Base-by-base conservation (phyloP, 2,797 vertebrate genomes). In the Meriones psammophilus region DNA sequence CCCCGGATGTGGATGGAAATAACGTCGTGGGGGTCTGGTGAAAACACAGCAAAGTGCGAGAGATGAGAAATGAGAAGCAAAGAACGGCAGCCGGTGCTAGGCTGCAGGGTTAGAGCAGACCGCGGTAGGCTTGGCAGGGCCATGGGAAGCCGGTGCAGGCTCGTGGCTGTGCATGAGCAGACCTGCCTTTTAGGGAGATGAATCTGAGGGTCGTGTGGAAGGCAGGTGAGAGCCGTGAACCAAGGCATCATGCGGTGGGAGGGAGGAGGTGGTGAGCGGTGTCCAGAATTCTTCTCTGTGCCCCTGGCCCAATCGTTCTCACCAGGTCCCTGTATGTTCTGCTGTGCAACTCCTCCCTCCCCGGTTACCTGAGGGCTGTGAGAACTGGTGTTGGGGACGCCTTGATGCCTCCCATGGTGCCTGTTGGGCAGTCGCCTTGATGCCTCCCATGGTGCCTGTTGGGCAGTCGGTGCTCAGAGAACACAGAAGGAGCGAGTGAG, bases 121-220 rank as follows among this genome's bases (percentile, higher is more conserved):
- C 88, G 64, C 2, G 68, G 22, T 22, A 5, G 1, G 22, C n/a
- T 91, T 91, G 46, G 89, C 79, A 56, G 69, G 95, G 94, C 94
- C 54, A 0, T 13, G 79, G 46, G 88, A 68, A 73, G 66, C 60
- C 64, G 18, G 18, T 69, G 56, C 86, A 88, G 73, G 66, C 30
- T 54, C 26, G 26, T 64, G 15, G 86, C 86, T 94, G 81, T 95
- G 93, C 80, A 58, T 26, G 62, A 78, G 79, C 46, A 84, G 66
- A 81, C 73, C 66, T 88, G 80, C 84, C 97, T 58, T 78, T 96
- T 88, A 69, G 91, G 42, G 69, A 95, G 92, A 96, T 91, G 89
- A 85, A 85, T 39, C 17, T 3, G 79, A 87, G 1, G 26, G 60
- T 33, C 80, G 1, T 14, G n/a, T 30, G 58, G 24, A 96, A 81